Conservation (phyloP, 2,113 vertebrate species). For the Lanius ludovicianus region DNA sequence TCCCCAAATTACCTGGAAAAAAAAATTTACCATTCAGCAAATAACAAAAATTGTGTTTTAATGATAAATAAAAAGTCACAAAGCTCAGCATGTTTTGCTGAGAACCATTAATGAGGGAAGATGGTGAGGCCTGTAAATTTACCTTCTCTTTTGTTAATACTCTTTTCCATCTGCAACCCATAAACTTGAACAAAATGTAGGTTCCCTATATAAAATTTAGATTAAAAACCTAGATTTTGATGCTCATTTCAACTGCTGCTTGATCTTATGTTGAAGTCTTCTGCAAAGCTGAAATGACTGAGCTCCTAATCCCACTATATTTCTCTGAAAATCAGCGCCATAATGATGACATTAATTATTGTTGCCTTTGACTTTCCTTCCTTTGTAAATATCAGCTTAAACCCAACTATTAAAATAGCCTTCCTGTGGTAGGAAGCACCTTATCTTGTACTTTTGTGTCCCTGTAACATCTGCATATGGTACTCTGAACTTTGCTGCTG, state of each 20-base stretch:
- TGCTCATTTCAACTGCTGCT: background rate
- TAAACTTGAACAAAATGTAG: background rate
- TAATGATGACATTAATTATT: constrained; percentile 53
- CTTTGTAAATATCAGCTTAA: constrained; percentile 42
- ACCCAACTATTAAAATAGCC: constrained; percentile 38
- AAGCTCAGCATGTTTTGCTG: constrained; percentile 63
- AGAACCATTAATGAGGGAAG: constrained; percentile 47
- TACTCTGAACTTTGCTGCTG: constrained; percentile 52
- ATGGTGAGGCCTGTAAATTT: background rate
- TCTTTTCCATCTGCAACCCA: background rate
- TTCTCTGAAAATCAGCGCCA: constrained; percentile 15
- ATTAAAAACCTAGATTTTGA: background rate
- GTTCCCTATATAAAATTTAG: background rate
- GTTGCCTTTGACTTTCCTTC: constrained; percentile 65
- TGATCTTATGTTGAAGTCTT: background rate
- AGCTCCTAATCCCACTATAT: background rate
- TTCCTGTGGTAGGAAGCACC: constrained; percentile 70
- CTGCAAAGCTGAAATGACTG: background rate
- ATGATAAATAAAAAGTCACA: constrained; percentile 64
- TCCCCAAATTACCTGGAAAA: constrained; percentile 57
- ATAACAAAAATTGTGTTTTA: constrained; percentile 53
- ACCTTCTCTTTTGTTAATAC: background rate
- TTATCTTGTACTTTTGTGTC: constrained; percentile 69
- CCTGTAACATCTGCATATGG: constrained; percentile 39
- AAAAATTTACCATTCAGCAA: constrained; percentile 61